Evolutionary conservation across 2,113 vertebrate species (phyloP), one percentile per base, ranked within the genome.

Genomic region (Anarrhichthys ocellatus): DNA sequence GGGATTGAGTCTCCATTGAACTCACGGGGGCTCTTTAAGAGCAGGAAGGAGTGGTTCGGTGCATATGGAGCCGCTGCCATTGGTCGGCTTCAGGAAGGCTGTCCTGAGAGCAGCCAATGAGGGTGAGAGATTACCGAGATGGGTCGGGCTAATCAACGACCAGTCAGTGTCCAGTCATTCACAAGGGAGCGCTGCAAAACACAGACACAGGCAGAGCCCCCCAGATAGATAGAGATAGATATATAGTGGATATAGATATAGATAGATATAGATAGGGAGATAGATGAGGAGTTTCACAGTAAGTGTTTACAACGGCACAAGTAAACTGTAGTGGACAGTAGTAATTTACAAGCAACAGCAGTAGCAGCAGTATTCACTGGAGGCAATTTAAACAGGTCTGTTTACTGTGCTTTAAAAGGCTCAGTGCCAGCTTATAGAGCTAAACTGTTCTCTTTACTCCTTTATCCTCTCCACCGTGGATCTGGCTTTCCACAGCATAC

Each of bases 11-110:
- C 95, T 94, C 95, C 95, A 95, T 95, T 94, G 94, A 95, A 94
- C 90, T 78, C 78, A 88, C 92, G 63, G 93, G 94, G 95, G 95
- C 94, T 90, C 94, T 97, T 97, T 97, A 97, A 97, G 95, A 89
- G 92, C 90, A 81, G 59, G 70, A 78, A 75, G 92, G 92, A 18
- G 92, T 74, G 94, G 95, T 87, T 92, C 85, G 94, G 84, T 88
- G 94, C 85, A 87, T 90, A 92, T 89, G 92, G 93, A 91, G 92
- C 82, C 18, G 91, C 92, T 83, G 91, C 92, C 40, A 95, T 96
- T 96, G 96, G 96, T 88, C 86, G 72, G 81, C 82, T 89, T 18
- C 75, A 72, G 88, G 83, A 91, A 93, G 96, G 96, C 87, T 82
- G 96, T 96, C 94, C 94, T 93, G 94, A 85, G 81, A 92, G 87